Evolutionary conservation across 2,888 invertebrate genomes (phyloP).

Genomic region (Calliopum simillimum): DNA sequence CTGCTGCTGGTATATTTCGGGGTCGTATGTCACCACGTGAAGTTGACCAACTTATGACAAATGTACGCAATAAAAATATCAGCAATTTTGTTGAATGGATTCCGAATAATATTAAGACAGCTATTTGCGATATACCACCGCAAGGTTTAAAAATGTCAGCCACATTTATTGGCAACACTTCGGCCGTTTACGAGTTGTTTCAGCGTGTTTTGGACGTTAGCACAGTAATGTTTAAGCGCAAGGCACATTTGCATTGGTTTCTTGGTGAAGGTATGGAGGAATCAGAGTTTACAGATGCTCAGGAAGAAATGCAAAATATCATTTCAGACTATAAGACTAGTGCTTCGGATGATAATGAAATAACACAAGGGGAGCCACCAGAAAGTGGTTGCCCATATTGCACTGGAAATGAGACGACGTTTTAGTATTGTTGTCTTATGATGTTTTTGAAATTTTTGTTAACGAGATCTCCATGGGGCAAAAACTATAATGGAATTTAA

Average conservation of each 20-base stretch:
- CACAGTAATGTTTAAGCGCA: slow-evolving; percentile 84
- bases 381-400: slow-evolving; percentile 31
- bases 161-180: slow-evolving; percentile 86
- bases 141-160: slow-evolving; percentile 87
- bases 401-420: neutral
- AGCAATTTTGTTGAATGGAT: slow-evolving; percentile 84
- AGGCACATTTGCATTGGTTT: slow-evolving; percentile 88
- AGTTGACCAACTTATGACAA: slow-evolving; percentile 70
- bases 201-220: slow-evolving; percentile 82
- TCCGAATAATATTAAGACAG: slow-evolving; percentile 87
- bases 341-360: slow-evolving; percentile 35
- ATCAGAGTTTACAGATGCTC: slow-evolving; percentile 86
- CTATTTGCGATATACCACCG: slow-evolving; percentile 87
- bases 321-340: slow-evolving; percentile 73
- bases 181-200: slow-evolving; percentile 84
- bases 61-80: slow-evolving; percentile 81
- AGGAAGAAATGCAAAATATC: slow-evolving; percentile 81
- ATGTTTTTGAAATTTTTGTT: slow-evolving; percentile 3
- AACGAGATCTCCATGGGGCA: neutral
- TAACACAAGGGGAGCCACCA: neutral
- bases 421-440: neutral
- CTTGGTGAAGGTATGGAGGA: slow-evolving; percentile 91
- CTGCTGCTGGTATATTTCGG: slow-evolving; percentile 81
- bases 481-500: no score
- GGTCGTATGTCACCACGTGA: slow-evolving; percentile 62